A percentile compares a stretch with the other conserved stretches of the same genome.
These are phyloP conservation scores for Drosophila nr. perissopoda DNA, from an alignment of 2,888 invertebrate species.

Conservation along the genomic window DNA sequence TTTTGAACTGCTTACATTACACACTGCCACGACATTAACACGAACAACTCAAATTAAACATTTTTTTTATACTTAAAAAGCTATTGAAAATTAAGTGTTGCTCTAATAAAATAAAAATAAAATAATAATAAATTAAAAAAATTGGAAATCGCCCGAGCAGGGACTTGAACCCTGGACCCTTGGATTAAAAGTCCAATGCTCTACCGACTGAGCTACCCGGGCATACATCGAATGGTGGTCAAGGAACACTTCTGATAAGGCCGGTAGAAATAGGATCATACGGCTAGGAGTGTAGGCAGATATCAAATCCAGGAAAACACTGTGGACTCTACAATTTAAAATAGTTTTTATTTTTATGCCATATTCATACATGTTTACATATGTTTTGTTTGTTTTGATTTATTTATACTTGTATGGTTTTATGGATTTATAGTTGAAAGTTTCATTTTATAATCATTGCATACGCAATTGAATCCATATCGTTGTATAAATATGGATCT, in stretches of 20 bases:
- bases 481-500: constrained; percentile 59
- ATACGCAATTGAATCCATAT: constrained; percentile 59
- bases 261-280: constrained; percentile 22
- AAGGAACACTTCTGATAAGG: constrained; percentile 24
- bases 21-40: background rate
- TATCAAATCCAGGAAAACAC: background rate
- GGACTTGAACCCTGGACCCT: constrained; percentile 86
- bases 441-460: constrained; percentile 55
- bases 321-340: constrained; percentile 62
- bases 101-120: constrained; percentile 33
- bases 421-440: constrained; percentile 59
- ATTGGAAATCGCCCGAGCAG: constrained; percentile 83
- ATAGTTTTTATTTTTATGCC: constrained; percentile 78
- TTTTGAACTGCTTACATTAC: background rate
- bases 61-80: background rate
- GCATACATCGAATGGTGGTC: constrained; percentile 30
- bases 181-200: constrained; percentile 86
- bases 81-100: background rate
- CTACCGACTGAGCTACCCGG: constrained; percentile 86
- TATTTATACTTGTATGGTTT: constrained; percentile 69
- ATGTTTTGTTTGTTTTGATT: constrained; percentile 59
- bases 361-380: constrained; percentile 78
- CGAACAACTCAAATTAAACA: background rate
- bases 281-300: background rate
- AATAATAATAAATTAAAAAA: constrained; percentile 11